These are phyloP conservation scores for Phoxinus dragarum DNA, from an alignment of 2,797 vertebrate genomes.

Conservation along the genomic window DNA sequence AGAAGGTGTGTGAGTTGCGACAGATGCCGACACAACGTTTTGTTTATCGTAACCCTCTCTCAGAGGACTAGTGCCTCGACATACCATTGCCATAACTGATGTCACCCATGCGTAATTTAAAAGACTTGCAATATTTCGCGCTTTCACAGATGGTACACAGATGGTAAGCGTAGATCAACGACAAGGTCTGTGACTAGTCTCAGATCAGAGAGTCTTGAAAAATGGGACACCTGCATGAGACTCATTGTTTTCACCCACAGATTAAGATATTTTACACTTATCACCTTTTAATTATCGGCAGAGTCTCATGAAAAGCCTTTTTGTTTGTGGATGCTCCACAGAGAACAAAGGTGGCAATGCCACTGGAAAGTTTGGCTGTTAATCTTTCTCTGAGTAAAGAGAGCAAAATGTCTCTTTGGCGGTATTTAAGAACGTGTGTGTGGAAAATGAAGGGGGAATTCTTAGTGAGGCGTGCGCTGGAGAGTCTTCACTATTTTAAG, in stretches of 20 bases:
- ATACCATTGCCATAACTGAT: conserved; percentile 36
- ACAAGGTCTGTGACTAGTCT: conserved; percentile 43
- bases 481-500: background rate
- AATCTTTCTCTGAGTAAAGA: background rate
- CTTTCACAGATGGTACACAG: conserved; percentile 58
- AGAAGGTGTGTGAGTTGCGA: background rate
- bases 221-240: conserved; percentile 37
- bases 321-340: background rate
- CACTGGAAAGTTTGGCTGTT: background rate
- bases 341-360: background rate
- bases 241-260: conserved; percentile 28
- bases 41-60: conserved; percentile 21
- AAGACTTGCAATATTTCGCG: conserved; percentile 48
- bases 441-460: background rate
- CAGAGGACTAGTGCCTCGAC: background rate
- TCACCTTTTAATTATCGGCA: conserved; percentile 38
- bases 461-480: background rate
- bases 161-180: conserved; percentile 49
- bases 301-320: background rate
- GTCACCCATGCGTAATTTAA: conserved; percentile 49
- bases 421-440: background rate
- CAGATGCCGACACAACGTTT: conserved; percentile 16
- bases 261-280: conserved; percentile 46
- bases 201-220: conserved; percentile 22
- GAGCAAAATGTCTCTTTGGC: background rate